Percentiles rank a stretch among this genome's conserved stretches.
Evolutionary conservation across 2,888 invertebrate genomes (phyloP).

Genomic region (Acrocyrtus sp.): DNA sequence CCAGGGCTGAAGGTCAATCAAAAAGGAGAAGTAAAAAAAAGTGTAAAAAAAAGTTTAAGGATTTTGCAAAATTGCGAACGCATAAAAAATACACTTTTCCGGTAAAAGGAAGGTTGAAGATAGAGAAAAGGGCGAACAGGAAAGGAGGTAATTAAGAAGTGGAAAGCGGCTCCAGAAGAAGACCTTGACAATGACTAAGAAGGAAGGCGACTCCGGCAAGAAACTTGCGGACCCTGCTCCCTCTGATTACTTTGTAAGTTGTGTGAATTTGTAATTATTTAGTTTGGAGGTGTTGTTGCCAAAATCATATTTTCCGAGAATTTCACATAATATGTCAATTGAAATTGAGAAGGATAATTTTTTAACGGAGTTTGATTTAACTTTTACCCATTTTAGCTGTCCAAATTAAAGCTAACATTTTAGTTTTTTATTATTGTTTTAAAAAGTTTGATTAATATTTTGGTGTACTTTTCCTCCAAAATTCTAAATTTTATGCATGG

Average conservation of each 20-base stretch:
- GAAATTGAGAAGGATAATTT: background rate
- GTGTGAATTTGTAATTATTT: background rate
- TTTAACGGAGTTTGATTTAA: background rate
- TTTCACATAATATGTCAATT: background rate
- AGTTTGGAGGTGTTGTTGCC: background rate
- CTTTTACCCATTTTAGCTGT: too few species aligned
- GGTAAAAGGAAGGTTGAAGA: background rate
- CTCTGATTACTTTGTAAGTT: conserved; percentile 36
- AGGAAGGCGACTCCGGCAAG: conserved; percentile 22
- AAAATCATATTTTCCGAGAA: background rate
- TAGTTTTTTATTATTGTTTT: too few species aligned
- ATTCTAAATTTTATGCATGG: too few species aligned
- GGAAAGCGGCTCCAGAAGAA: background rate
- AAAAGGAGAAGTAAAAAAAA: background rate
- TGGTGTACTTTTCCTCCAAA: too few species aligned
- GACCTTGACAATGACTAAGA: conserved; percentile 6
- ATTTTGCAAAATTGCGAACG: background rate
- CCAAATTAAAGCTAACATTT: too few species aligned
- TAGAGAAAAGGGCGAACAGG: too few species aligned
- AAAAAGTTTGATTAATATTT: background rate
- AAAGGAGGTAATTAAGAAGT: background rate
- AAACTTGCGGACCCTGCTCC: conserved; percentile 24
- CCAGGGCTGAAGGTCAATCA: too few species aligned
- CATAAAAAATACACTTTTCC: background rate
- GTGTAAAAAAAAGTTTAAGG: background rate